phyloP scores from a whole-genome alignment of 2,888 invertebrate species.

The Lacanobia oleracea region DNA sequence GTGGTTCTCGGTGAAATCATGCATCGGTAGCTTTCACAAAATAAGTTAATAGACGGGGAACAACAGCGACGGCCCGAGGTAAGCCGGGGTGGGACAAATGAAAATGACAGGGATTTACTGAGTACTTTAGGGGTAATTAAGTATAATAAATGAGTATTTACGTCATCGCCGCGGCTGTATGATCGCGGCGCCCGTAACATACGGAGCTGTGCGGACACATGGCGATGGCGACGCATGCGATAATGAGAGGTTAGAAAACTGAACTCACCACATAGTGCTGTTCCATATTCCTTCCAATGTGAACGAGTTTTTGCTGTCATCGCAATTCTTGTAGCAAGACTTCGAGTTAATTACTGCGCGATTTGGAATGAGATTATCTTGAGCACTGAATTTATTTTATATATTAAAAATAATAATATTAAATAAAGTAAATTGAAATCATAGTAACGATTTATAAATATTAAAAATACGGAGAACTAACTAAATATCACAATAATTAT shows the following conservation, averaged over 20 bases:
- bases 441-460: conserved; percentile 86
- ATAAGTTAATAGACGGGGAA: conserved; percentile 54
- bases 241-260: conserved; percentile 87
- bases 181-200: conserved; percentile 59
- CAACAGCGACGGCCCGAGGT: conserved; percentile 37
- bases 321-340: conserved; percentile 78
- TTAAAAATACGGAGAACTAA: conserved; percentile 86
- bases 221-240: conserved; percentile 73
- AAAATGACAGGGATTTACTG: conserved; percentile 51
- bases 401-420: conserved; percentile 81
- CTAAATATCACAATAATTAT: conserved; percentile 89
- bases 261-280: conserved; percentile 87
- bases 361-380: conserved; percentile 90
- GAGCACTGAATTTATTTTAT: conserved; percentile 85
- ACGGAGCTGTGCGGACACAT: conserved; percentile 70
- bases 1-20: conserved; percentile 57
- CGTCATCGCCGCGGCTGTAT: conserved; percentile 46
- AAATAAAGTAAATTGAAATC: conserved; percentile 86
- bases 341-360: conserved; percentile 81
- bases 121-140: conserved; percentile 58
- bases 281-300: conserved; percentile 91
- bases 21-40: conserved; percentile 64
- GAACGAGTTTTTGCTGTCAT: conserved; percentile 90
- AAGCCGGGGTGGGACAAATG: conserved; percentile 39
- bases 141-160: conserved; percentile 51